Percentiles rank a stretch among this genome's conserved stretches.
Conservation (phyloP, 1,140 invertebrate genomes). For the Drosophila nasuta region DNA sequence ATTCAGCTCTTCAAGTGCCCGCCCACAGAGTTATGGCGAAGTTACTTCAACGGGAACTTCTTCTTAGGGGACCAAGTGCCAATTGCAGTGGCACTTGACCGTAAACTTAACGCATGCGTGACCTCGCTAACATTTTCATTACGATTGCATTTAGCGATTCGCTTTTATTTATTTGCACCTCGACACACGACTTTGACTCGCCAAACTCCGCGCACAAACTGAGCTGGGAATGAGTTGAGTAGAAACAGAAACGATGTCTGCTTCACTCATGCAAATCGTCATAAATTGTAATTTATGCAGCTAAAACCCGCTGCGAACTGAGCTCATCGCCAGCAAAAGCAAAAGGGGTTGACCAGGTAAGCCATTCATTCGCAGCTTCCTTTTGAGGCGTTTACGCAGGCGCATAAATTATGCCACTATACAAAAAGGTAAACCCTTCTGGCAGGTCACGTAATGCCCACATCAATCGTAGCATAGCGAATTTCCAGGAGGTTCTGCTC, state of each 20-base stretch:
- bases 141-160: slow-evolving; percentile 16
- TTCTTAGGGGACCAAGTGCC: not conserved
- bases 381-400: slow-evolving; percentile 75
- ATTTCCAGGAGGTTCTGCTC: slow-evolving; percentile 14
- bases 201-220: slow-evolving; percentile 75
- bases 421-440: slow-evolving; percentile 49
- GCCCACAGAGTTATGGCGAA: slow-evolving; percentile 5
- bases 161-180: not conserved
- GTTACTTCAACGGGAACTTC: not conserved
- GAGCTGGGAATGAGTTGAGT: slow-evolving; percentile 46
- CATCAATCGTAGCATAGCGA: slow-evolving; percentile 70
- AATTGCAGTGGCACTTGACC: slow-evolving; percentile 43
- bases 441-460: slow-evolving; percentile 79
- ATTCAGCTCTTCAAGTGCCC: slow-evolving; percentile 39
- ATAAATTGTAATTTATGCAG: slow-evolving; percentile 84
- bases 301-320: slow-evolving; percentile 44
- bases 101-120: slow-evolving; percentile 56
- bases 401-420: slow-evolving; percentile 77
- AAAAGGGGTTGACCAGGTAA: slow-evolving; percentile 48
- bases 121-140: slow-evolving; percentile 38
- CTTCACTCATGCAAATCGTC: slow-evolving; percentile 75
- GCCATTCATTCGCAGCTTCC: slow-evolving; percentile 47
- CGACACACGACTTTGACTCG: slow-evolving; percentile 19
- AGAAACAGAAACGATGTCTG: not conserved
- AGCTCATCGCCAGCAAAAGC: slow-evolving; percentile 6